phyloP scores from a whole-genome alignment of 1,140 invertebrate genomes.

The Rhynchophorus ferrugineus region DNA sequence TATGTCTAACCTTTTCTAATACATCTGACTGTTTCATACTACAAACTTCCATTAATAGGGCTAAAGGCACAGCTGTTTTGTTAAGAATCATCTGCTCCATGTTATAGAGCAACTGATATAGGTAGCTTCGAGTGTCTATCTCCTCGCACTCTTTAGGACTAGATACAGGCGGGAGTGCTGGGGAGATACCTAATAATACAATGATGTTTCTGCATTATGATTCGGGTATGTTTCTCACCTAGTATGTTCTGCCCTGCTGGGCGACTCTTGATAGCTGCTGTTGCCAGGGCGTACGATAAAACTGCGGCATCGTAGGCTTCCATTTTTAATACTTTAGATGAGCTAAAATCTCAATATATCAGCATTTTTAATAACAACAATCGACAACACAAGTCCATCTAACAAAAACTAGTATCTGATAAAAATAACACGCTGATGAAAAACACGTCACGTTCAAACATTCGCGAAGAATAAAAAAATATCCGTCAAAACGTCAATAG shows the following conservation, averaged over 20 bases:
- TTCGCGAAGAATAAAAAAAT: too few species aligned
- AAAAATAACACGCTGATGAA: too few species aligned
- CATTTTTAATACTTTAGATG: slow-evolving; percentile 56
- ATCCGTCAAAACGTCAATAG: too few species aligned
- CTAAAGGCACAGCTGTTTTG: slow-evolving; percentile 33
- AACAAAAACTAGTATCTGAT: too few species aligned
- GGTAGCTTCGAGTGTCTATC: slow-evolving; percentile 19
- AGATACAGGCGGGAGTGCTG: slow-evolving; percentile 38
- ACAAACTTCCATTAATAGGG: slow-evolving; percentile 36
- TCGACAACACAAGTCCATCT: too few species aligned
- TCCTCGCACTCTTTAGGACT: slow-evolving; percentile 25
- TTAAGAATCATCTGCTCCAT: slow-evolving; percentile 34
- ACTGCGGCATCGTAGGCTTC: slow-evolving; percentile 46
- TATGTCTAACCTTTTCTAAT: slow-evolving; percentile 1
- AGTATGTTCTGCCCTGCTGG: slow-evolving; percentile 30
- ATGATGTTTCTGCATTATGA: background rate
- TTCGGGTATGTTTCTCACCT: slow-evolving; percentile 6
- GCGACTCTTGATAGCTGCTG: slow-evolving; percentile 43
- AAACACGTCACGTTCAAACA: too few species aligned
- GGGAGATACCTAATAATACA: slow-evolving; percentile 16
- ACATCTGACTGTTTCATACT: slow-evolving; percentile 34
- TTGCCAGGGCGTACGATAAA: slow-evolving; percentile 41
- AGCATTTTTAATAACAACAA: too few species aligned
- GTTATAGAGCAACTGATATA: slow-evolving; percentile 31
- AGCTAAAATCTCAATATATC: too few species aligned